Percentiles rank a stretch among this genome's conserved stretches.
Evolutionary conservation across 2,888 invertebrate genomes (phyloP).

Genomic region (Watsonalla binaria): DNA sequence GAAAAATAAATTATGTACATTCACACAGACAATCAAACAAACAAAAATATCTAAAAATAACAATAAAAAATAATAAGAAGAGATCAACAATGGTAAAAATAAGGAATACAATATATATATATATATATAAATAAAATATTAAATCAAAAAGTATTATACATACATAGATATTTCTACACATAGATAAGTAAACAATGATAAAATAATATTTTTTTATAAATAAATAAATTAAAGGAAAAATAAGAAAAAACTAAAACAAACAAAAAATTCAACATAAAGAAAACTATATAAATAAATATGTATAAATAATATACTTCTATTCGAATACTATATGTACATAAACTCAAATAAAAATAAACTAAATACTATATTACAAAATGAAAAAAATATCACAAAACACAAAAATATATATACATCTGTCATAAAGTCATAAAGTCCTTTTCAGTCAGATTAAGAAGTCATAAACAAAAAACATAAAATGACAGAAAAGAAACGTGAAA

Average conservation of each 20-base stretch:
- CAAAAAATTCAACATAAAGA: no score
- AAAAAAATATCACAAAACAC: conserved; percentile 25
- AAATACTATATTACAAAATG: conserved; percentile 19
- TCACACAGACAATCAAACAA: conserved; percentile 31
- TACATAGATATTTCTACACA: conserved; percentile 16
- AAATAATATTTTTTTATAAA: conserved; percentile 5
- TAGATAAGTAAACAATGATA: conserved; percentile 15
- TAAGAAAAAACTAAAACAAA: no score
- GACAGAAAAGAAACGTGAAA: conserved; percentile 52
- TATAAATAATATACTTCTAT: conserved; percentile 11
- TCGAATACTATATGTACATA: conserved; percentile 3
- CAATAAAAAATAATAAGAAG: conserved; percentile 24
- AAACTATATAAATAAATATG: no score
- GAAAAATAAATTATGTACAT: conserved; percentile 28
- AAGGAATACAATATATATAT: background rate
- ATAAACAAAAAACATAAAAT: conserved; percentile 35
- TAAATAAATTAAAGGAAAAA: conserved; percentile 1
- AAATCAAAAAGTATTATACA: conserved; percentile 10
- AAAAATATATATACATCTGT: conserved; percentile 19
- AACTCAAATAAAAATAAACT: conserved; percentile 10
- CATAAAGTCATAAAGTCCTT: conserved; percentile 29
- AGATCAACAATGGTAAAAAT: background rate
- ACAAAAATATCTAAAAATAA: conserved; percentile 42
- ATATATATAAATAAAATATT: background rate
- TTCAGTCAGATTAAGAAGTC: conserved; percentile 53